Conservation (phyloP, 2,888 invertebrate species). For the Acanthosepion pharaonis region DNA sequence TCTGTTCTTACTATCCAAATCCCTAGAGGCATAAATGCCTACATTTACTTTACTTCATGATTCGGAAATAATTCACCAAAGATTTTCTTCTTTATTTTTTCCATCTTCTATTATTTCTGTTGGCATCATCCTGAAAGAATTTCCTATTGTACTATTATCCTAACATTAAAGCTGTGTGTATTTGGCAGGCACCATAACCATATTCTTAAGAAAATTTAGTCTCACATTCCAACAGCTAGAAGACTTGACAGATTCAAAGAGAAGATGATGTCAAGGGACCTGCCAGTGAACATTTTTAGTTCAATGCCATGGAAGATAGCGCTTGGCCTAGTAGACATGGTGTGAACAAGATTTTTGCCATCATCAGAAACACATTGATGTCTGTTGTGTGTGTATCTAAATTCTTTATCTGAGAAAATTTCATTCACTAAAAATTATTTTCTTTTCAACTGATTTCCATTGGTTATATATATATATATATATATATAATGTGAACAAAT, state of each 20-base stretch:
- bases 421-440: not conserved
- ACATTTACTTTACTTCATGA: not conserved
- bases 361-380: not conserved
- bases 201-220: constrained; percentile 1
- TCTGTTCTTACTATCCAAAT: not conserved
- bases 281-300: not conserved
- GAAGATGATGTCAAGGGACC: constrained; percentile 21
- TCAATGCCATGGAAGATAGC: not conserved
- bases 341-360: not conserved
- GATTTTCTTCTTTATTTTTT: not conserved
- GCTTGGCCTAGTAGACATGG: not conserved
- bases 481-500: too few relatives aligned
- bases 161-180: not conserved
- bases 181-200: constrained; percentile 33
- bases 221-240: not conserved
- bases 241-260: constrained; percentile 13
- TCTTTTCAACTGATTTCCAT: not conserved
- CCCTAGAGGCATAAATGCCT: not conserved
- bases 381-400: not conserved
- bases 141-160: not conserved
- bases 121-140: not conserved
- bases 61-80: constrained; percentile 2
- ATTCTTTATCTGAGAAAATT: not conserved
- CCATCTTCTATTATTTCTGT: not conserved
- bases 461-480: too few relatives aligned